Evolutionary conservation across 2,797 vertebrate species (phyloP).

Genomic region (Podargus strigoides): DNA sequence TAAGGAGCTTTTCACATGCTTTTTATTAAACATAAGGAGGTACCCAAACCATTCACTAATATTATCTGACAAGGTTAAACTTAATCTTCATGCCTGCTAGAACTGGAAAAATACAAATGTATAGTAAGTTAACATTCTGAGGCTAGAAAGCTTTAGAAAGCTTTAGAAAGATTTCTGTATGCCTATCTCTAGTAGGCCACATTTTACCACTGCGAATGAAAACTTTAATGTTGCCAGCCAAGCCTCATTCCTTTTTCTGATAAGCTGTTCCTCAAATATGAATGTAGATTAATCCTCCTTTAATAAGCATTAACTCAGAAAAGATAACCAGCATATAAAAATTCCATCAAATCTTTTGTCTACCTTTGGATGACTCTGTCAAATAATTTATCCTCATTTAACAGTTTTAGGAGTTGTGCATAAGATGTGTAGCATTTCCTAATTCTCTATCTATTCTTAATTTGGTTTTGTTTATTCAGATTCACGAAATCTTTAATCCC

Average conservation of each 20-base stretch:
- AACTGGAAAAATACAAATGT: conserved; percentile 22
- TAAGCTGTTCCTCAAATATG: conserved; percentile 84
- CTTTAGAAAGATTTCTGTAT: conserved; percentile 73
- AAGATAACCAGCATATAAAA: conserved; percentile 85
- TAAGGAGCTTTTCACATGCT: conserved; percentile 49
- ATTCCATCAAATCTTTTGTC: conserved; percentile 83
- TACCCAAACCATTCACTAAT: conserved; percentile 53
- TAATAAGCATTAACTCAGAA: conserved; percentile 85
- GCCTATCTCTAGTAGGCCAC: conserved; percentile 84
- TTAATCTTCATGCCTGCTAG: conserved; percentile 54
- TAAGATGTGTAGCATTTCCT: conserved; percentile 61
- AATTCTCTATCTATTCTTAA: conserved; percentile 45
- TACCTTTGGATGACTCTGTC: conserved; percentile 66
- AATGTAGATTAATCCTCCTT: conserved; percentile 88
- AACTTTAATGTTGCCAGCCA: conserved; percentile 83
- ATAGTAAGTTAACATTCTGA: conserved; percentile 64
- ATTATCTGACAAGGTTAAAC: conserved; percentile 66
- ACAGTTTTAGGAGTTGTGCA: conserved; percentile 65
- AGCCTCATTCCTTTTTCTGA: conserved; percentile 76
- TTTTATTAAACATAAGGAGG: conserved; percentile 34
- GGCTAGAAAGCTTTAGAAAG: conserved; percentile 59
- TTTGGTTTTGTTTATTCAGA: conserved; percentile 42
- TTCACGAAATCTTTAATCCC: conserved; percentile 41
- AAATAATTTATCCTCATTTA: conserved; percentile 75
- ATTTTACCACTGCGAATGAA: conserved; percentile 80